Evolutionary conservation across 2,113 vertebrate species (phyloP), one percentile per base, ranked within the genome.

Genomic region (Loxodonta africana): DNA sequence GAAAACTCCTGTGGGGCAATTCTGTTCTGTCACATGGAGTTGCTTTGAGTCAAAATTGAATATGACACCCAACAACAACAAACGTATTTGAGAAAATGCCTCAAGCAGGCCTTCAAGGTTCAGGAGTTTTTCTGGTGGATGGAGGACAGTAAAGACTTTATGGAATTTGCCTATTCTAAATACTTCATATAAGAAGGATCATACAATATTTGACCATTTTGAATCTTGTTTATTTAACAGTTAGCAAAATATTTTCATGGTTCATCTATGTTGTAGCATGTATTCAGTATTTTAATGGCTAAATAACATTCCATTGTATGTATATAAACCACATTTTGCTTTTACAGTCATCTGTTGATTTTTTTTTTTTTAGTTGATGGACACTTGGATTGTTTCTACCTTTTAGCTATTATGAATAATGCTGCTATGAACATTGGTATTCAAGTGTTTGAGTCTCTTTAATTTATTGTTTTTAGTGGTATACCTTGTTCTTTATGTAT

Each of bases 391-490:
- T 69, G 30, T 44, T 74, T 74, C 11, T 74, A 74, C 20, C 73
- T 41, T 41, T 74, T 74, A 8, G 25, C n/a, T 73, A 37, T 73
- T 37, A n/a, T 71, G 33, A 65, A 18, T 28, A 65, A 28, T 62
- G 21, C 21, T 62, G 60, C 60, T 62, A 28, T 28, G 63, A 65
- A 28, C 33, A 17, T 71, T 71, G 33, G 69, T 37, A 17, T 41
- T 74, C 71, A 20, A 23, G 30, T 74, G 41, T 74, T 25, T 74
- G 30, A 69, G 6, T 12, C 65, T 5, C 53, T 57, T 69, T 83
- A 48, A 51, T 26, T 94, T 96, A 30, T 81, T 92, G 90, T 90
- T 90, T 96, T 84, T 83, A 91, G 81, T 96, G 21, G 7, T 48
- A 89, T 91, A 71, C 1, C 17, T 85, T 84, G 41, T 86, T 95